Evolutionary conservation across 2,113 vertebrate species (phyloP).

Genomic region (Clarias magur): DNA sequence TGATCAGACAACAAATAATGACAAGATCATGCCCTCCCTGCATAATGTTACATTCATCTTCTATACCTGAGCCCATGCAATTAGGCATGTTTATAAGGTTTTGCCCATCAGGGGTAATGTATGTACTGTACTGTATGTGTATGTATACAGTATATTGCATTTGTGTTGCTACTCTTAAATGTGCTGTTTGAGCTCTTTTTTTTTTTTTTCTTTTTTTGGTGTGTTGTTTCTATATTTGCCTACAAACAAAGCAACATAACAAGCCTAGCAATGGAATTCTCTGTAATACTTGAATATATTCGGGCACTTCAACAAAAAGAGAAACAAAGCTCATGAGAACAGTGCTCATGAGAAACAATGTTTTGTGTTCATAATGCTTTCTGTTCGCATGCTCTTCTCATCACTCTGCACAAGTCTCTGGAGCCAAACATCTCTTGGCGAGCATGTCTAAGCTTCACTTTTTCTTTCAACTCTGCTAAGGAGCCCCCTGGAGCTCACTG

Average conservation of each 20-base stretch:
- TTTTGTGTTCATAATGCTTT: background rate
- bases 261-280: background rate
- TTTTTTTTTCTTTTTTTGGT: background rate
- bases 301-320: background rate
- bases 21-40: background rate
- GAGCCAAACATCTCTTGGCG: constrained; percentile 40
- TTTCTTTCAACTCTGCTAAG: constrained; percentile 43
- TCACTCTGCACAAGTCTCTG: constrained; percentile 45
- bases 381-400: constrained; percentile 52
- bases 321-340: background rate
- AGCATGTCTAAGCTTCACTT: constrained; percentile 37
- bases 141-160: background rate
- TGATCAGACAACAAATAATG: constrained; percentile 16
- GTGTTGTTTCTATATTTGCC: background rate
- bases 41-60: background rate
- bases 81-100: constrained; percentile 15
- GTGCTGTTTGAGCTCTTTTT: background rate
- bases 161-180: background rate
- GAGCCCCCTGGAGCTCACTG: constrained; percentile 38
- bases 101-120: background rate
- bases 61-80: background rate
- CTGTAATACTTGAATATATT: background rate
- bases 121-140: background rate
- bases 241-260: background rate
- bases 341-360: constrained; percentile 19